Base-by-base conservation (phyloP, 2,797 vertebrate genomes). In the Hemibagrus guttatus region DNA sequence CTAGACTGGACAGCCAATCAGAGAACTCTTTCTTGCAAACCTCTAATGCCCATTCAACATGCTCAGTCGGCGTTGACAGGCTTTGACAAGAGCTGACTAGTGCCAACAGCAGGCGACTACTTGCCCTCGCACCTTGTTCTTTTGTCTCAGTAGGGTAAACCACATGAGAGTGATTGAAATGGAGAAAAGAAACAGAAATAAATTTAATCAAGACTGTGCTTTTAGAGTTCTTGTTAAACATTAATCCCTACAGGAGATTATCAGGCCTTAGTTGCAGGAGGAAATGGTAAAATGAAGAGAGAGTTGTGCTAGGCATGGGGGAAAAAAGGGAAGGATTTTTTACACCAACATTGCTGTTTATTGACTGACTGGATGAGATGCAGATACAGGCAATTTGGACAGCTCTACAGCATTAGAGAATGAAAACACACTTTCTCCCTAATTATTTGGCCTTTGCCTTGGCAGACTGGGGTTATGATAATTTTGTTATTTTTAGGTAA, bases 401-500 rank as follows among this genome's bases (percentile, higher is more conserved):
- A 49, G 83, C 61, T 90, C 88, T 88, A 85, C 89, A 84, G 86
- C 59, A 88, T 91, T 88, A 88, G 82, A 89, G 91, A 92, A 91
- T 91, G 88, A 92, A 92, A 92, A 92, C 92, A 92, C 88, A 89
- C 89, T 89, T 92, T 91, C 81, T 92, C 83, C 88, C 91, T 92
- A 92, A 91, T 92, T 92, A 92, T 92, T 87, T 91, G 89, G 87
- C 91, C 90, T 93, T 92, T 90, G 89, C 90, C 86, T 92, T 91
- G 88, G 87, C 88, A 91, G 89, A 87, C 87, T 90, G 74, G 83
- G 85, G 89, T 93, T 92, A 91, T 92, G 89, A 91, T 94, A 87
- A 93, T 91, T 89, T 89, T 90, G 89, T 91, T 92, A 93, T 92
- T 92, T 92, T 93, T 90, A 87, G 87, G 87, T 93, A 91, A 92